Evolutionary conservation across 2,888 invertebrate genomes (phyloP), one percentile per base, ranked within the genome.

Genomic region (Drosophila greeni): DNA sequence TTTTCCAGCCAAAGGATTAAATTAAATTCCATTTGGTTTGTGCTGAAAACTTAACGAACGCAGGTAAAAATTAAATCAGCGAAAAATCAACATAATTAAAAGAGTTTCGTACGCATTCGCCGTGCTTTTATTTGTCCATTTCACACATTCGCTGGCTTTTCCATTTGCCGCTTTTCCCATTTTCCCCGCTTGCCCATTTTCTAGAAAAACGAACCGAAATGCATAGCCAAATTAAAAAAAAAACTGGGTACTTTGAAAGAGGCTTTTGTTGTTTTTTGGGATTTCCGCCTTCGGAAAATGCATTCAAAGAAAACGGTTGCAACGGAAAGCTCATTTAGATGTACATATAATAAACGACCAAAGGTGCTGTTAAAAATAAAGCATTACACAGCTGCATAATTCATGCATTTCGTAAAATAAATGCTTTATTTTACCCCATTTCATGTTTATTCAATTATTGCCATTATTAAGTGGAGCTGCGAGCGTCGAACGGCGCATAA

Each of bases 41-140:
- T 42, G 57, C 49, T 37, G 59, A 45, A 40, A 67, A 67, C 67
- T 53, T 67, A 66, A 69, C 56, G 62, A 64, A 66, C 52, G 34
- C 76, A 72, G 72, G 74, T 72, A 57, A 70, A 74, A 77, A 77
- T 77, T 72, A 80, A 80, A 77, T 77, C 77, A 77, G 58, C 74
- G 66, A 51, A 77, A 77, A 80, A 75, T 75, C 77, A 80, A 77
- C 77, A 77, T 80, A 80, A 80, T 80, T 80, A 80, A 77, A 77
- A 77, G 54, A 61, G 54, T 72, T 62, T 69, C 36, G 60, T 45
- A 29, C 26, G 47, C 61, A 23, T 24, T 36, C 42, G 24, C 51
- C 18, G 51, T 16, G 39, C 66, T 65, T 65, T 55, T 56, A 45
- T 53, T 47, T 68, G 52, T 24, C 42, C 52, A 36, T 49, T 42